phyloP scores from a whole-genome alignment of 1,140 invertebrate species.

The Centruroides vittatus region DNA sequence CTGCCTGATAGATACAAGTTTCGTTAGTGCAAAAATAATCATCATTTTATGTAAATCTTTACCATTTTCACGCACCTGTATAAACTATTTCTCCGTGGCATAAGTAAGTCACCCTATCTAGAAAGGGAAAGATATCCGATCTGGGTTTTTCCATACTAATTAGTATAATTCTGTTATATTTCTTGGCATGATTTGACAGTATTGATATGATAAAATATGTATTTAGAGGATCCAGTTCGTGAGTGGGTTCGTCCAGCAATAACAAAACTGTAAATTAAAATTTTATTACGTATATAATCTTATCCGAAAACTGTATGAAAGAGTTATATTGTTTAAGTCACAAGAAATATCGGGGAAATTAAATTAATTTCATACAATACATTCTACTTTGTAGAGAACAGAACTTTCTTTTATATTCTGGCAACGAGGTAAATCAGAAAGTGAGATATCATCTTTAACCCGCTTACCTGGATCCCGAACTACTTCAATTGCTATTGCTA shows the following conservation, averaged over 20 bases:
- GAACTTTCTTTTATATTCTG: too few relatives aligned
- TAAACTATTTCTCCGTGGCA: constrained; percentile 85
- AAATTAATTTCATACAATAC: too few relatives aligned
- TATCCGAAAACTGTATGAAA: background rate
- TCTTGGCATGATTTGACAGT: constrained; percentile 76
- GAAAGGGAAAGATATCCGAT: constrained; percentile 80
- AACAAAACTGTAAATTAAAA: constrained; percentile 45
- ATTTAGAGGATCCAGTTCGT: constrained; percentile 75
- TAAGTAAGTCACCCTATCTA: constrained; percentile 62
- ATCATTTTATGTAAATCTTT: too few relatives aligned
- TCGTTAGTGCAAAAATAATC: too few relatives aligned
- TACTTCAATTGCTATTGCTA: constrained; percentile 71
- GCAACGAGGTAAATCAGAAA: too few relatives aligned
- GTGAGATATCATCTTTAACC: constrained; percentile 22
- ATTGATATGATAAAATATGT: constrained; percentile 85
- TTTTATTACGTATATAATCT: too few relatives aligned
- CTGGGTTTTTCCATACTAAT: constrained; percentile 82
- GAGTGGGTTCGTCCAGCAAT: constrained; percentile 75
- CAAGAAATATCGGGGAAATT: too few relatives aligned
- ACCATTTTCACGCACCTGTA: constrained; percentile 38
- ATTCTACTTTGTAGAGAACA: too few relatives aligned
- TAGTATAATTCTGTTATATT: constrained; percentile 73
- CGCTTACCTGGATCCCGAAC: constrained; percentile 57
- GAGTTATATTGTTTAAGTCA: too few relatives aligned
- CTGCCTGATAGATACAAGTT: constrained; percentile 28